phyloP scores from a whole-genome alignment of 2,113 vertebrate species.

The Elachura formosa region DNA sequence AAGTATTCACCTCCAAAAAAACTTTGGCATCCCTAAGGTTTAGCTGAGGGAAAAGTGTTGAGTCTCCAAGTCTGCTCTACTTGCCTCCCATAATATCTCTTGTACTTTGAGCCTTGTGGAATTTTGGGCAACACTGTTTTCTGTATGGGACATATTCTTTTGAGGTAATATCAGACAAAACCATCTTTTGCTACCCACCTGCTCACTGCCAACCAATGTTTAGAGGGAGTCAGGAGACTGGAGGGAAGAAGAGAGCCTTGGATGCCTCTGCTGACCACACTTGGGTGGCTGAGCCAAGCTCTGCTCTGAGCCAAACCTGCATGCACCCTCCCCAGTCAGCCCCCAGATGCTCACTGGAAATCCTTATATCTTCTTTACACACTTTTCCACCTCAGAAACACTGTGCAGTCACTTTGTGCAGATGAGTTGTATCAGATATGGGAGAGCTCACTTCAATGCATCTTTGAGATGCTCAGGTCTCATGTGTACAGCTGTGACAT shows the following conservation, averaged over 20 bases:
- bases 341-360: background rate
- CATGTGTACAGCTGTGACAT: background rate
- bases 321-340: background rate
- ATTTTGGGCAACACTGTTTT: background rate
- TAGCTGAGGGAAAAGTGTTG: background rate
- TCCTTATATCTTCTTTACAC: background rate
- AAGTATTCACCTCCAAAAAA: background rate
- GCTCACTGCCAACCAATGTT: background rate
- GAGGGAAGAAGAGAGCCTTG: background rate
- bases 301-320: background rate
- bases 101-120: fast-evolving
- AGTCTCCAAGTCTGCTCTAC: background rate
- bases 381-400: background rate
- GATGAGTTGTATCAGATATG: background rate
- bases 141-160: background rate
- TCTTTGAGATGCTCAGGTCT: background rate
- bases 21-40: background rate
- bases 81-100: background rate
- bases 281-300: background rate
- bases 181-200: background rate
- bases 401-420: background rate
- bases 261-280: background rate
- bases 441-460: background rate
- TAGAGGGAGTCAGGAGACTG: background rate
- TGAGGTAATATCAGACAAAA: background rate